Conservation (phyloP, 2,888 invertebrate genomes). For the Amiota communis region DNA sequence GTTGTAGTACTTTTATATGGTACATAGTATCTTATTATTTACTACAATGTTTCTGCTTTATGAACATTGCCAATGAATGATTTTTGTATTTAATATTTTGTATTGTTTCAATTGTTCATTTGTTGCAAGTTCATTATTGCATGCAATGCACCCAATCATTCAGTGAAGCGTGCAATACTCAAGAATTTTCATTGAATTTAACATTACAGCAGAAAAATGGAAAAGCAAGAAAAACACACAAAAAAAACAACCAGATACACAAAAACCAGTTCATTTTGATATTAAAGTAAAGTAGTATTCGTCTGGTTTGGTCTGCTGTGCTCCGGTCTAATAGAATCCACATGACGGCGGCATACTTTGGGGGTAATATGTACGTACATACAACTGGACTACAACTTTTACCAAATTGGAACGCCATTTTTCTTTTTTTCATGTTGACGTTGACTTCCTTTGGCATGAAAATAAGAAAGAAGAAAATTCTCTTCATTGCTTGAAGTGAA, state of each 20-base stretch:
- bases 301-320: no score
- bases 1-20: background rate
- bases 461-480: background rate
- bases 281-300: background rate
- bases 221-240: background rate
- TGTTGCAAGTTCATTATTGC: slow-evolving; percentile 24
- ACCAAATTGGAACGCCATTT: slow-evolving; percentile 20
- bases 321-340: no score
- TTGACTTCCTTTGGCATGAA: background rate
- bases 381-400: slow-evolving; percentile 9
- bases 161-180: slow-evolving; percentile 22
- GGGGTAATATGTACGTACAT: no score
- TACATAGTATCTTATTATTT: no score
- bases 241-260: slow-evolving; percentile 1
- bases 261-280: slow-evolving; percentile 8
- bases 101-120: background rate
- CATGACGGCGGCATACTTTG: no score
- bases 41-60: background rate
- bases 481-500: slow-evolving; percentile 1
- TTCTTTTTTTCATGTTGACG: background rate
- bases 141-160: slow-evolving; percentile 15
- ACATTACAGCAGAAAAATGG: background rate
- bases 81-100: no score
- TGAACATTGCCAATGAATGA: slow-evolving; percentile 1
- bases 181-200: slow-evolving; percentile 8